These are phyloP conservation scores for Dendrocincla tyrannina DNA, from an alignment of 2,797 vertebrate genomes.

Conservation along the genomic window DNA sequence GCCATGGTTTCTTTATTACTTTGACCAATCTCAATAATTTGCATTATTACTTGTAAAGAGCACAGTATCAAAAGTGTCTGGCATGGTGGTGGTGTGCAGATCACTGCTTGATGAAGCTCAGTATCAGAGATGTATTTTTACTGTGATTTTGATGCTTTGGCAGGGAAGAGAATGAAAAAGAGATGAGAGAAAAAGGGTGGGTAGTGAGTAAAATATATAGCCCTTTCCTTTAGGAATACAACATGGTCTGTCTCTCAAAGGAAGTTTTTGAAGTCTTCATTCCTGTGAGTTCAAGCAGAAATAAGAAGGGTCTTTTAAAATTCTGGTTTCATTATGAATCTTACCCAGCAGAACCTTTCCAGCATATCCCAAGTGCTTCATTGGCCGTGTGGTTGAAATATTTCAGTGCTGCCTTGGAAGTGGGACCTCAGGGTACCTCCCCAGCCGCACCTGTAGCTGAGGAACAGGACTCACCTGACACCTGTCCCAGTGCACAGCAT, in stretches of 20 bases:
- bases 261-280: background rate
- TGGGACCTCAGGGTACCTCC: background rate
- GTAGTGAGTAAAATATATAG: background rate
- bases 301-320: background rate
- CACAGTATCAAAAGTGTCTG: background rate
- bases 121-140: background rate
- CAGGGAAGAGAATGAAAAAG: background rate
- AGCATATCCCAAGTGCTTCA: fast-evolving
- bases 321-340: background rate
- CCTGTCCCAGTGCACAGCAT: background rate
- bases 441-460: background rate
- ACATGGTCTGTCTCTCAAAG: background rate
- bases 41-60: background rate
- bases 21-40: background rate
- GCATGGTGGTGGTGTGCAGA: background rate
- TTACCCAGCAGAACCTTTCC: background rate
- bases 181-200: background rate
- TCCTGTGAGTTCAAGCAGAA: background rate
- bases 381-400: fast-evolving
- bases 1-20: background rate
- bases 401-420: background rate
- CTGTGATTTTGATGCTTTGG: background rate
- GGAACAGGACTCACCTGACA: background rate
- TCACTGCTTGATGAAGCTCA: background rate
- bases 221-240: background rate